Conservation (phyloP, 2,797 vertebrate species). For the Selene dorsalis region DNA sequence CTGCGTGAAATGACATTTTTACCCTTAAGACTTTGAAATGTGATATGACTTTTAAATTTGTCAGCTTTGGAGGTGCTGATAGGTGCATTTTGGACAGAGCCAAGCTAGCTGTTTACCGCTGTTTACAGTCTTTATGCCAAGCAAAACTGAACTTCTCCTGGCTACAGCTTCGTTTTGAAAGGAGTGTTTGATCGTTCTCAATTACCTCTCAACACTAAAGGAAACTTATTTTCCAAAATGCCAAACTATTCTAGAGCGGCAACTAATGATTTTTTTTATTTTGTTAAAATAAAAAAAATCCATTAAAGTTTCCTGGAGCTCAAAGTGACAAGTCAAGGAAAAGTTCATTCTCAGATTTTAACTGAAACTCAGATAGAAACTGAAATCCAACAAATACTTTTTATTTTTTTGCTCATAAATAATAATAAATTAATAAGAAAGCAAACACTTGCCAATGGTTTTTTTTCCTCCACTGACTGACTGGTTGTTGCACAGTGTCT, state of each 20-base stretch:
- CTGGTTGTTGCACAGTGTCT: neutral
- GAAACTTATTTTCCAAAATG: neutral
- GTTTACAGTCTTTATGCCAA: neutral
- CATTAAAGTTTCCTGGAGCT: neutral
- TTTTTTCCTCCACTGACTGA: neutral
- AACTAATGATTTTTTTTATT: neutral
- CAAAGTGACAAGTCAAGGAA: neutral
- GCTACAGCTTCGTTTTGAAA: neutral
- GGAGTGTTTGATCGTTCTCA: neutral
- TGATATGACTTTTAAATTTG: neutral
- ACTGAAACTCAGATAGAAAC: too few species aligned
- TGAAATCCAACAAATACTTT: neutral
- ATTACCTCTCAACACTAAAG: neutral
- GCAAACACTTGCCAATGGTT: neutral
- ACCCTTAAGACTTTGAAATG: conserved; percentile 2
- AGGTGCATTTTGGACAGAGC: neutral
- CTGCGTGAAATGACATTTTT: neutral
- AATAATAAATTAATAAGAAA: neutral
- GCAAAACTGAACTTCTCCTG: neutral
- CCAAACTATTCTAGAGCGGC: neutral
- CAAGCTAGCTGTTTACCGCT: neutral
- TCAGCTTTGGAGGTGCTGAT: neutral
- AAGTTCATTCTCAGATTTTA: neutral
- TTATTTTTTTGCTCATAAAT: too few species aligned
- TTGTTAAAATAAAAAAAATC: neutral